Base-by-base conservation (phyloP, 2,113 vertebrate species). In the Polypterus senegalus region DNA sequence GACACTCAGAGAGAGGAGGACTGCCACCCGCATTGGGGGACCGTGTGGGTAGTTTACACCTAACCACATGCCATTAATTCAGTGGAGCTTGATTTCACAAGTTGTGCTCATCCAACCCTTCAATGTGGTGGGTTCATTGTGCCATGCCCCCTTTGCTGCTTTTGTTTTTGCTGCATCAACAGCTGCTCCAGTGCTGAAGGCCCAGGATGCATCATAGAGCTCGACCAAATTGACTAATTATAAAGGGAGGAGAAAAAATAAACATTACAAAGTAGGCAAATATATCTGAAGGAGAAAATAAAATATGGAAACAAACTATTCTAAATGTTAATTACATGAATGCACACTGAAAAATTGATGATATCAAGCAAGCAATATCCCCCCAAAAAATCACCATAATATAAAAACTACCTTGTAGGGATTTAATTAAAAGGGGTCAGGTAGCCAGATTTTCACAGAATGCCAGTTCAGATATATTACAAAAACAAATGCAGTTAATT, bases 161-260 rank as follows among this genome's bases (percentile, higher is more conserved):
- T 98, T 83, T 98, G 94, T 68, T 99, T 98, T 87, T 99, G 96
- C 86, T 99, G 96, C 90, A 97, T 92, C 70, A 99, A 83, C 77
- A 99, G 91, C 88, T 98, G 96, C 87, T 99, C 96, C 89, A 99
- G 86, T 48, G 96, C 95, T 6, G 95, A 97, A 45, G 94, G 96
- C 72, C 96, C 96, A 3, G 96, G 92, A 70, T 92, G 95, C 96
- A 97, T 96, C 96, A 99, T 97, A 74, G 95, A 95, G 79, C 93
- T 97, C 62, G 94, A 98, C 96, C 96, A 99, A 85, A 99, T 97
- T n/a, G 96, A 98, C 96, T 99, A 27, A 27, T 27, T 27, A 27
- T 27, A 27, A 27, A 27, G 27, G 27, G 68, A 57, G 78, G 74
- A 67, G 72, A 48, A 62, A 3, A 60, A 9, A 10, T 8, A 59